Conservation (phyloP, 2,888 invertebrate species). For the Stegophylla sp. region DNA sequence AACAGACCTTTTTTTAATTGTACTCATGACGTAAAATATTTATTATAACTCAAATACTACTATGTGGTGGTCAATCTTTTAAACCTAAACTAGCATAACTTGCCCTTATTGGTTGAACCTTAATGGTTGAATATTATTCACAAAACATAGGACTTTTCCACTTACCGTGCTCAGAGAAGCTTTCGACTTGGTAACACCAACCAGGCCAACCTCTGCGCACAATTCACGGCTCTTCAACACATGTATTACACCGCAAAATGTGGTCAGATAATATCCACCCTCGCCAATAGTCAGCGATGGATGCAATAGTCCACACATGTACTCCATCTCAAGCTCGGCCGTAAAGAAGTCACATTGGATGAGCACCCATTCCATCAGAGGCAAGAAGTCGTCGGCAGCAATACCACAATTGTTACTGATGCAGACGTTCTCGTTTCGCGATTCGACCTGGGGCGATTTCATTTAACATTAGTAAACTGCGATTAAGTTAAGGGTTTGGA, state of each 20-base stretch:
- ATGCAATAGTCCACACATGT: slow-evolving; percentile 91
- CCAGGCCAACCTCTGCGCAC: too few species aligned
- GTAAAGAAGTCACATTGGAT: slow-evolving; percentile 88
- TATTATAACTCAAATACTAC: too few species aligned
- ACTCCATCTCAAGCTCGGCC: slow-evolving; percentile 93
- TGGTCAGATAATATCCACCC: slow-evolving; percentile 93
- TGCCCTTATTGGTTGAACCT: too few species aligned
- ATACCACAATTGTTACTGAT: slow-evolving; percentile 67
- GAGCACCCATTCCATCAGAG: slow-evolving; percentile 89
- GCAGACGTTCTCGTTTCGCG: slow-evolving; percentile 69
- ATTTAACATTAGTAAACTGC: too few species aligned
- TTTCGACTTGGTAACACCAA: too few species aligned
- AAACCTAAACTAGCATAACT: too few species aligned
- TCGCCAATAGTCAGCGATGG: slow-evolving; percentile 89
- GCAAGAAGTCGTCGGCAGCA: slow-evolving; percentile 88
- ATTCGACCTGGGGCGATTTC: slow-evolving; percentile 74
- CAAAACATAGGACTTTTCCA: too few species aligned
- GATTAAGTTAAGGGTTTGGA: too few species aligned
- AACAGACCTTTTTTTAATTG: too few species aligned
- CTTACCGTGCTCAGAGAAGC: slow-evolving; percentile 24
- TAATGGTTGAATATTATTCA: too few species aligned
- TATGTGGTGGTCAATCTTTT: too few species aligned
- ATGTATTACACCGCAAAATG: slow-evolving; percentile 89
- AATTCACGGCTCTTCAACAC: slow-evolving; percentile 82
- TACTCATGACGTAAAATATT: too few species aligned